A percentile compares a stretch with the other conserved stretches of the same genome.
Evolutionary conservation across 2,797 vertebrate genomes (phyloP).

Genomic region (Aeoliscus strigatus): DNA sequence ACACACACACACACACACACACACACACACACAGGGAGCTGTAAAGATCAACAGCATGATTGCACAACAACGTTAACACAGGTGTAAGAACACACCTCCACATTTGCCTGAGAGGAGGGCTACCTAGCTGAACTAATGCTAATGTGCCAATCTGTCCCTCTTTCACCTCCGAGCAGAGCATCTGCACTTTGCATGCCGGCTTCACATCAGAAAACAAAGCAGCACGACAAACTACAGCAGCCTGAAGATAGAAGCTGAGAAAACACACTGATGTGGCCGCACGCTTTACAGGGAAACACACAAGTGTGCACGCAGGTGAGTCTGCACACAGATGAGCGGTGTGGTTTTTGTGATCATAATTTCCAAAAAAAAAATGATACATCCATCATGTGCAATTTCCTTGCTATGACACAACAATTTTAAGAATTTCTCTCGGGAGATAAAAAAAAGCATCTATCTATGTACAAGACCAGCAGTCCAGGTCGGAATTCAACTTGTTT

Average conservation of each 20-base stretch:
- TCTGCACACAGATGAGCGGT: background rate
- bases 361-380: too few species aligned
- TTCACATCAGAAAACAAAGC: slow-evolving; percentile 31
- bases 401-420: too few species aligned
- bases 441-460: too few species aligned
- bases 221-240: slow-evolving; percentile 8
- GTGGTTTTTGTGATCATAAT: too few species aligned
- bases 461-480: too few species aligned
- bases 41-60: slow-evolving; percentile 16
- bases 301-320: background rate
- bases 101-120: slow-evolving; percentile 20
- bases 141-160: slow-evolving; percentile 35
- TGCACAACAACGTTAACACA: slow-evolving; percentile 30
- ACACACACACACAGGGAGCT: slow-evolving; percentile 15
- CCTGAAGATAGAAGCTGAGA: slow-evolving; percentile 25
- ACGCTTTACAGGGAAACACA: slow-evolving; percentile 10
- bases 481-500: too few species aligned
- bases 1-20: slow-evolving; percentile 12
- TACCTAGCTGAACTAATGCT: slow-evolving; percentile 39
- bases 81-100: slow-evolving; percentile 19
- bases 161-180: slow-evolving; percentile 19
- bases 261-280: too few species aligned
- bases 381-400: too few species aligned
- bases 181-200: slow-evolving; percentile 13
- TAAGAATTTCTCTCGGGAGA: too few species aligned